These are phyloP conservation scores for Poecile montanus DNA, from an alignment of 2,797 vertebrate species.

Conservation along the genomic window DNA sequence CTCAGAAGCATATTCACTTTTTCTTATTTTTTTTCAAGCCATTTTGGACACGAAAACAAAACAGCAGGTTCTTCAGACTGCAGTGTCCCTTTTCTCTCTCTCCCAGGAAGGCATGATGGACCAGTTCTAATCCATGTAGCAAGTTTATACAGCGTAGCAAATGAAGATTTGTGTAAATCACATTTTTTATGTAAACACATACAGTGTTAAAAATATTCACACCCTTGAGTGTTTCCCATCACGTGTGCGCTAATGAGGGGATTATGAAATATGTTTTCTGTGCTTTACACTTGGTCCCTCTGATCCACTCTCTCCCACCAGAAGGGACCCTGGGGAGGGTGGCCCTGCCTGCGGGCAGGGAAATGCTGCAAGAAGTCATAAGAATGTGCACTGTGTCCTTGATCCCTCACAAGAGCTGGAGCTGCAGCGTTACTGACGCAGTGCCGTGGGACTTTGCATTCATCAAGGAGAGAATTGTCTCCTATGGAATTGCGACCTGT, in stretches of 20 bases:
- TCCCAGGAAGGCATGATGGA: background rate
- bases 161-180: constrained; percentile 26
- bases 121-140: background rate
- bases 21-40: background rate
- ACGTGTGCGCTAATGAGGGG: background rate
- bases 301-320: background rate
- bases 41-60: background rate
- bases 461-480: background rate
- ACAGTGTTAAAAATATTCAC: constrained; percentile 36
- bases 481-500: accelerated
- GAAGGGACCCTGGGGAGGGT: background rate
- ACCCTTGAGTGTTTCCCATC: background rate
- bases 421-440: accelerated
- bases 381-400: background rate
- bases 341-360: accelerated
- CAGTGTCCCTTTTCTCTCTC: background rate
- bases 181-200: constrained; percentile 9
- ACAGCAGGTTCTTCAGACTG: background rate
- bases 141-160: background rate
- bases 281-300: background rate
- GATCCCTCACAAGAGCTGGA: background rate
- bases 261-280: background rate
- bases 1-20: background rate
- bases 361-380: background rate
- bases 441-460: accelerated